Base-by-base conservation (phyloP, 2,113 vertebrate genomes). In the Alethe castanea region DNA sequence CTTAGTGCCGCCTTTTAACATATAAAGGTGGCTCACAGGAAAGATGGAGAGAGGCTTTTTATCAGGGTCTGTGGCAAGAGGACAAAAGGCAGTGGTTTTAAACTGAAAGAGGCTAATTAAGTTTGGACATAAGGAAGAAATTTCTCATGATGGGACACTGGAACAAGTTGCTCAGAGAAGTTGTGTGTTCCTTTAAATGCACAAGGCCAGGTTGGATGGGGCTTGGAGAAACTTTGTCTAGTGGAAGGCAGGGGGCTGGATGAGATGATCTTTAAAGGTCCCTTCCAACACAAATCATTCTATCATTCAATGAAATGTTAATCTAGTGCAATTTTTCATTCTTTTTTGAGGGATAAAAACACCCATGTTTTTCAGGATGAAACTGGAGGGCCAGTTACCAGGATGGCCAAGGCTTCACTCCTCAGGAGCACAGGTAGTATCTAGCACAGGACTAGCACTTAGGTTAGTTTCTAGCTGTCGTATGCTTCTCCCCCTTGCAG, bases 111-210 rank as follows among this genome's bases (percentile, higher is more conserved):
- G 10, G 14, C 31, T 28, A 61, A 77, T 31, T 19, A 19, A 33
- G 3, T n/a, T 48, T 28, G 35, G 40, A 42, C 22, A 54, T 15
- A 61, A 61, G 47, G 17, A 90, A 69, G 47, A 42, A 9, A 59
- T 66, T 47, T 36, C 14, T 47, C 23, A 20, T 1, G 1, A 31
- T 35, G 20, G 5, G 18, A n/a, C 47, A 48, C 12, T 8, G 8
- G 14, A 17, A 71, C 9, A 70, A 26, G 14, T 2, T 74, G 25
- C 38, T 28, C 0, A 2, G 78, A 35, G 54, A 57, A 61, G 14
- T 0, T 57, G 40, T 73, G 45, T 40, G 6, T 53, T 19, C 1
- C 2, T n/a, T 13, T 8, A n/a, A 36, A 4, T 15, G 9, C 11
- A 11, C 22, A 19, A 62, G 61, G 31, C 2, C 65, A 74, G 19